Conservation (phyloP, 1,140 invertebrate species). For the Drosophila ercepeae region DNA sequence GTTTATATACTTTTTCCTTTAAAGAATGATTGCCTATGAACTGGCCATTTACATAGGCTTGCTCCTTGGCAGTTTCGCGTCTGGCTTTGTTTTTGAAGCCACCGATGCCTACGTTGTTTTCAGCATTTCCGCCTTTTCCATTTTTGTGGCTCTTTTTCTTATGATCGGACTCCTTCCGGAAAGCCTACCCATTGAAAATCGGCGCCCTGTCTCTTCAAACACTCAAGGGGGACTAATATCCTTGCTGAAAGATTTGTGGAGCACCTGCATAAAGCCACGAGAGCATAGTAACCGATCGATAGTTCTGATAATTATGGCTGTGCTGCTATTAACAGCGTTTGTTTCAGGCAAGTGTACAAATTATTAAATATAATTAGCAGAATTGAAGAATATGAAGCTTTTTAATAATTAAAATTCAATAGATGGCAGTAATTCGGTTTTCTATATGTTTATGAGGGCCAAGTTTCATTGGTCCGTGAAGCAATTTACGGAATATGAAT, state of each 20-base stretch:
- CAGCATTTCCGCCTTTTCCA: constrained; percentile 52
- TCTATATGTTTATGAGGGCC: constrained; percentile 87
- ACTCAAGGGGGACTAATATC: constrained; percentile 12
- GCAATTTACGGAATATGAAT: constrained; percentile 86
- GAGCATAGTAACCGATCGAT: constrained; percentile 85
- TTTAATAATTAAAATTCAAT: neutral
- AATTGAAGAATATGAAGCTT: neutral
- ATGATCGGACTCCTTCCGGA: constrained; percentile 64
- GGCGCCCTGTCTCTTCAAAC: constrained; percentile 38
- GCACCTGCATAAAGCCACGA: constrained; percentile 85
- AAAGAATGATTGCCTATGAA: constrained; percentile 87
- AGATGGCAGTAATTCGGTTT: constrained; percentile 84
- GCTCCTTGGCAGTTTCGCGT: constrained; percentile 86
- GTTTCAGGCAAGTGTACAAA: constrained; percentile 39
- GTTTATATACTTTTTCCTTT: constrained; percentile 2
- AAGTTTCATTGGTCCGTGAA: constrained; percentile 88
- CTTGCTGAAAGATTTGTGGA: constrained; percentile 86
- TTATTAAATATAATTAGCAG: neutral
- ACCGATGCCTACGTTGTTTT: constrained; percentile 53
- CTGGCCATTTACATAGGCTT: constrained; percentile 85
- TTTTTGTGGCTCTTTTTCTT: constrained; percentile 49
- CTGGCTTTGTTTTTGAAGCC: constrained; percentile 76
- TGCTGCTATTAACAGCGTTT: constrained; percentile 85
- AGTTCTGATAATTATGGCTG: constrained; percentile 85
- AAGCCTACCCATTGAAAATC: constrained; percentile 39